Percentiles rank a stretch among this genome's conserved stretches.
These are phyloP conservation scores for Willisornis vidua DNA, from an alignment of 2,113 vertebrate species.

Conservation along the genomic window DNA sequence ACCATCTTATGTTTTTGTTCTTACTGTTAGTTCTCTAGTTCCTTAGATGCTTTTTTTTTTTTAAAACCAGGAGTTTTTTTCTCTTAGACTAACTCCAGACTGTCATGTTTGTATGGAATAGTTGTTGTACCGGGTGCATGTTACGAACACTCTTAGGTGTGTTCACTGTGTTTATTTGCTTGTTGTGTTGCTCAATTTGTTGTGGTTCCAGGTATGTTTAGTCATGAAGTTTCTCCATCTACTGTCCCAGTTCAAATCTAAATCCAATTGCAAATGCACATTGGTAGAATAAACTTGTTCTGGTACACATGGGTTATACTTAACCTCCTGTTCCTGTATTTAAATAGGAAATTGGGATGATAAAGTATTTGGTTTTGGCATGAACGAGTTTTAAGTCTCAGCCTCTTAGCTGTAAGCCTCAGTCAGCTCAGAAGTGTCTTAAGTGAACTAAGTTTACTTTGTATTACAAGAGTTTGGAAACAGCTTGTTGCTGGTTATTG, in stretches of 20 bases:
- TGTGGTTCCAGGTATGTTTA: background rate
- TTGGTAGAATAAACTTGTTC: background rate
- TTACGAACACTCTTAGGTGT: background rate
- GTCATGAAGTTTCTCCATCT: background rate
- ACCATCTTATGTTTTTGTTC: background rate
- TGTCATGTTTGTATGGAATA: background rate
- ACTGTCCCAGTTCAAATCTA: background rate
- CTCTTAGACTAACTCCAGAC: background rate
- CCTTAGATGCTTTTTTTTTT: background rate
- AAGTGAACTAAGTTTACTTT: background rate
- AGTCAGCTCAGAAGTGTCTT: background rate
- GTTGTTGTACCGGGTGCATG: background rate
- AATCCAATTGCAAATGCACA: background rate
- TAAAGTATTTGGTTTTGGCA: background rate
- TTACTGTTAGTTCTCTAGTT: background rate
- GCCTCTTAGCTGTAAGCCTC: background rate
- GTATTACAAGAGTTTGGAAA: background rate
- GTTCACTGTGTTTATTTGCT: background rate
- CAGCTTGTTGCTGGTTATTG: background rate
- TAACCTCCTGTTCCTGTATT: background rate
- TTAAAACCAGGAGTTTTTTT: background rate
- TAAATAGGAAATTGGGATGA: background rate
- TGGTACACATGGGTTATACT: background rate
- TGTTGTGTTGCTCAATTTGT: background rate
- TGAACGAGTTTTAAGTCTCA: background rate